phyloP scores from a whole-genome alignment of 1,140 invertebrate genomes.

The Paraescarpia echinospica region DNA sequence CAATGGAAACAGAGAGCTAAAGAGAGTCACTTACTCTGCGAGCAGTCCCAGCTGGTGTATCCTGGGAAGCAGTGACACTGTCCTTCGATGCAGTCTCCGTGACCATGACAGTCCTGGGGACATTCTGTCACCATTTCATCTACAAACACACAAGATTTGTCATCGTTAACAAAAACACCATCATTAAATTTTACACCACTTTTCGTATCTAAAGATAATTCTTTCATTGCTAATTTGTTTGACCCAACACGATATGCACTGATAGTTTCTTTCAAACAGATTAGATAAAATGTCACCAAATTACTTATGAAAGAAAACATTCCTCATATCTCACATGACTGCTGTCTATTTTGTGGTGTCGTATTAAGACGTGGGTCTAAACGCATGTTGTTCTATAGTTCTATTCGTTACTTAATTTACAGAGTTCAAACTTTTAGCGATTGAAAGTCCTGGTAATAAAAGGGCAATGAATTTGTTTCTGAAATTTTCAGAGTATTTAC shows the following conservation, averaged over 20 bases:
- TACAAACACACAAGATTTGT: neutral
- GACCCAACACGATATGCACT: neutral
- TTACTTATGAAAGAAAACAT: neutral
- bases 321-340: neutral
- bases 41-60: conserved; percentile 96
- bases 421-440: too few relatives aligned
- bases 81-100: conserved; percentile 92
- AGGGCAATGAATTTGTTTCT: too few relatives aligned
- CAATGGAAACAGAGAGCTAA: conserved; percentile 45
- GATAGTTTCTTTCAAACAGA: neutral
- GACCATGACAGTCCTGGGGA: conserved; percentile 92
- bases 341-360: neutral
- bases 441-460: too few relatives aligned
- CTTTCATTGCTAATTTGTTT: neutral
- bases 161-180: neutral
- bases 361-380: neutral
- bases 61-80: conserved; percentile 95
- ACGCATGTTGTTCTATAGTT: too few relatives aligned
- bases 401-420: too few relatives aligned
- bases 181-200: neutral
- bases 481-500: too few relatives aligned
- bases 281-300: neutral
- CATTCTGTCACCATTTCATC: conserved; percentile 81
- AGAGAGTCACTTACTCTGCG: conserved; percentile 76
- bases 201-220: too few relatives aligned